Evolutionary conservation across 2,113 vertebrate species (phyloP).

Genomic region (Crotalus viridis): DNA sequence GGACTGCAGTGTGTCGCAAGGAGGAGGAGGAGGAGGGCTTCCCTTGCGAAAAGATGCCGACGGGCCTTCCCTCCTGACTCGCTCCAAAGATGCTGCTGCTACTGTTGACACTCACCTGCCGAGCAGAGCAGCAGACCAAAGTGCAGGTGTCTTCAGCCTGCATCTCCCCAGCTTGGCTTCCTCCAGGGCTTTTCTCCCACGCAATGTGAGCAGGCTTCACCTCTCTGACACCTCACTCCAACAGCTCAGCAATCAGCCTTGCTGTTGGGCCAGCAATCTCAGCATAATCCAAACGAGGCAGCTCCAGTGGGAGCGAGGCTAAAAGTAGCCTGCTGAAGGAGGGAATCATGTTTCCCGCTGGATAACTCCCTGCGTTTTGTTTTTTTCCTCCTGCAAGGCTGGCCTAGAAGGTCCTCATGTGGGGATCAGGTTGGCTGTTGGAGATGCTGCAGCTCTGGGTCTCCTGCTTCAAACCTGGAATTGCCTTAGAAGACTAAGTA

Average conservation of each 20-base stretch:
- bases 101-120: background rate
- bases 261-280: background rate
- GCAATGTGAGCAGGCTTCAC: background rate
- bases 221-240: background rate
- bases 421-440: background rate
- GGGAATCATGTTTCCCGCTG: background rate
- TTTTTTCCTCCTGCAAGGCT: background rate
- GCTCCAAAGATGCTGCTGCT: background rate
- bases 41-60: background rate
- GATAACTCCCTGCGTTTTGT: background rate
- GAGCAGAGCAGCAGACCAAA: background rate
- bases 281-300: conserved; percentile 19
- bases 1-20: background rate
- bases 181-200: background rate
- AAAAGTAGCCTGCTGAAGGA: background rate
- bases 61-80: background rate
- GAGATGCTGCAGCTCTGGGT: background rate
- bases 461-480: background rate
- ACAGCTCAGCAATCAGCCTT: background rate
- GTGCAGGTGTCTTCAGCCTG: background rate
- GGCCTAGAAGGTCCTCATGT: no score
- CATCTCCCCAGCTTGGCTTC: background rate
- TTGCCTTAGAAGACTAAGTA: background rate
- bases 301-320: background rate
- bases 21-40: background rate